Conservation (phyloP, 2,888 invertebrate genomes). For the Leptopilina syphax region DNA sequence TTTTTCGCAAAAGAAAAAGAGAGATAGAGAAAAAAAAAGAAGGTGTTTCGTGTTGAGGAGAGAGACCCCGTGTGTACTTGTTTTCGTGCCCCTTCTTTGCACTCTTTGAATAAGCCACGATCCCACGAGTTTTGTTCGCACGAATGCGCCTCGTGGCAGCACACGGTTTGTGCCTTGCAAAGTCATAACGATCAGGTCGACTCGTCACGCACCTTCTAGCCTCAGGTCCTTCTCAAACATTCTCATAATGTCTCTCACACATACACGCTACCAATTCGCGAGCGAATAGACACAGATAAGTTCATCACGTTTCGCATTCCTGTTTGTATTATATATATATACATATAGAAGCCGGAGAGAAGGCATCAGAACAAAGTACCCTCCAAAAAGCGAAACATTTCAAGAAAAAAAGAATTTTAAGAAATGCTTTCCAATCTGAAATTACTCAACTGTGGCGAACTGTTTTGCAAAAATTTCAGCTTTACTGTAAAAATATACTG, state of each 20-base stretch:
- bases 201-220: slow-evolving; percentile 67
- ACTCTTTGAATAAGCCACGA: slow-evolving; percentile 40
- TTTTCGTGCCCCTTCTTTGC: slow-evolving; percentile 54
- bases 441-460: no score
- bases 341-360: no score
- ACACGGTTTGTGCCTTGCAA: slow-evolving; percentile 69
- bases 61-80: slow-evolving; percentile 43
- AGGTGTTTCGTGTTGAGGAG: slow-evolving; percentile 7
- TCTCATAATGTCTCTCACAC: slow-evolving; percentile 35
- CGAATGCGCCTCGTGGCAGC: slow-evolving; percentile 71
- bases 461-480: no score
- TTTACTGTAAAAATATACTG: no score
- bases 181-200: slow-evolving; percentile 73
- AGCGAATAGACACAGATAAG: slow-evolving; percentile 19
- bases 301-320: slow-evolving; percentile 12
- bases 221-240: slow-evolving; percentile 63
- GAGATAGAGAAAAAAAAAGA: background rate
- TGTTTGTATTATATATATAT: no score
- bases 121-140: slow-evolving; percentile 69
- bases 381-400: background rate
- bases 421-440: no score
- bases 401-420: background rate
- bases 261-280: slow-evolving; percentile 23
- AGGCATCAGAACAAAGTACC: slow-evolving; percentile 27
- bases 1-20: no score